A percentile compares a stretch with the other conserved stretches of the same genome.
Conservation (phyloP, 2,113 vertebrate genomes). For the Gopherus evgoodei region DNA sequence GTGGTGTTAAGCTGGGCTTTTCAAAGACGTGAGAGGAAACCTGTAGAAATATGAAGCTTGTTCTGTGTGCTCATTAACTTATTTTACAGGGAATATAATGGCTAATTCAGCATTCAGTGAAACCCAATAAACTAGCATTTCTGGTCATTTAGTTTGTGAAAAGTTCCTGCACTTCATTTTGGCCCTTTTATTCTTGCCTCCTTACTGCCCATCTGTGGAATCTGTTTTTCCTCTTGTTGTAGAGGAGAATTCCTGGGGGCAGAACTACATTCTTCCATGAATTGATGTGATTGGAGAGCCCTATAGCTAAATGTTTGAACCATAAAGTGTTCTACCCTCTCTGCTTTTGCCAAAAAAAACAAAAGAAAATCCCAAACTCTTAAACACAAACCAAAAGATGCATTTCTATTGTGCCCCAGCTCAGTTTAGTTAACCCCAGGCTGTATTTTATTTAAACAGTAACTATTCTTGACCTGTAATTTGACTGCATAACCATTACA, state of each 20-base stretch:
- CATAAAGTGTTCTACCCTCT: not conserved
- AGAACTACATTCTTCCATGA: not conserved
- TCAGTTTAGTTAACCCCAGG: not conserved
- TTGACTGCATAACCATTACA: conserved; percentile 47
- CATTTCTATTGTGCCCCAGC: not conserved
- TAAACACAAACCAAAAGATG: not conserved
- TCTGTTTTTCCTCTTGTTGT: conserved; percentile 18
- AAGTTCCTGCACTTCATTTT: conserved; percentile 32
- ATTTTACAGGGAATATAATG: not conserved
- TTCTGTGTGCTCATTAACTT: conserved; percentile 25
- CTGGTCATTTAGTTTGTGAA: not conserved
- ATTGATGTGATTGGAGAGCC: not conserved
- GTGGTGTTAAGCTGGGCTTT: conserved; percentile 43
- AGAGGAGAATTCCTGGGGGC: conserved; percentile 1
- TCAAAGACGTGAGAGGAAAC: conserved; percentile 22
- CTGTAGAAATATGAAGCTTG: not conserved
- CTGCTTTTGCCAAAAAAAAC: conserved; percentile 56
- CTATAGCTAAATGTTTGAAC: not conserved
- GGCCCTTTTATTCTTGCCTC: conserved; percentile 9
- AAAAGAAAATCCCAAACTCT: not conserved
- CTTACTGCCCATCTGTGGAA: conserved; percentile 20
- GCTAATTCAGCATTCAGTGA: not conserved
- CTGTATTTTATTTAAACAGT: conserved; percentile 49
- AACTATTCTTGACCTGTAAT: not conserved
- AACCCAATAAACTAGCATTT: not conserved